A percentile compares a stretch with the other conserved stretches of the same genome.
These are phyloP conservation scores for Hoplostethus mediterraneus DNA, from an alignment of 2,797 vertebrate species.

Conservation along the genomic window DNA sequence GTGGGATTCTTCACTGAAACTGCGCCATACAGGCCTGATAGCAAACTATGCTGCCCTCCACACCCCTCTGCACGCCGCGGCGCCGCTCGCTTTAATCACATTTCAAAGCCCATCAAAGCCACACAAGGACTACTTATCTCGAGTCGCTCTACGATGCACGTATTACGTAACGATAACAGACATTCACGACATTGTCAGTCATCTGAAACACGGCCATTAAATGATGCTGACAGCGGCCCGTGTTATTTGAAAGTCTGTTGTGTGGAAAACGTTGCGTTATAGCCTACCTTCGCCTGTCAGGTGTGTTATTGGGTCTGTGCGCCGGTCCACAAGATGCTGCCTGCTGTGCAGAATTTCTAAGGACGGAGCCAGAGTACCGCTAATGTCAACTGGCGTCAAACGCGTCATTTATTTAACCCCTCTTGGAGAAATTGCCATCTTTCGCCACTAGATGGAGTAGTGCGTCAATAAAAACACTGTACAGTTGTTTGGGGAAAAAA, in stretches of 20 bases:
- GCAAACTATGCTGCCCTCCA: slow-evolving; percentile 5
- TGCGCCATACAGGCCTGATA: slow-evolving; percentile 68
- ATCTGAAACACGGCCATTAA: too few species aligned
- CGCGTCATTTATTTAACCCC: slow-evolving; percentile 13
- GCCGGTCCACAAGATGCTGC: slow-evolving; percentile 42
- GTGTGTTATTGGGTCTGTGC: slow-evolving; percentile 16
- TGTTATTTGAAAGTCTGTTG: not conserved
- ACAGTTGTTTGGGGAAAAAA: not conserved
- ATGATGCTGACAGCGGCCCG: not conserved
- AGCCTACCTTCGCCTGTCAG: slow-evolving; percentile 33
- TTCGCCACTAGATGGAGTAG: slow-evolving; percentile 41
- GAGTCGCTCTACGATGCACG: not conserved
- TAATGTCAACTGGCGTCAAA: slow-evolving; percentile 33
- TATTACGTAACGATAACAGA: slow-evolving; percentile 11
- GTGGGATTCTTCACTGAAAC: slow-evolving; percentile 48
- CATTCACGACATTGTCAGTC: not conserved
- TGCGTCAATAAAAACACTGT: not conserved
- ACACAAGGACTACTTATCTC: not conserved
- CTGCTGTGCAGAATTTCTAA: slow-evolving; percentile 11
- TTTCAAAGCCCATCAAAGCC: slow-evolving; percentile 9
- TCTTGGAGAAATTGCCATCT: not conserved
- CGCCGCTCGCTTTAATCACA: slow-evolving; percentile 9
- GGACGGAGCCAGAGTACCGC: slow-evolving; percentile 15
- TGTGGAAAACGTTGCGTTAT: not conserved
- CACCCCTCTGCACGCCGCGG: slow-evolving; percentile 23